Evolutionary conservation across 1,140 invertebrate genomes (phyloP).

Genomic region (Brachionus sp.): DNA sequence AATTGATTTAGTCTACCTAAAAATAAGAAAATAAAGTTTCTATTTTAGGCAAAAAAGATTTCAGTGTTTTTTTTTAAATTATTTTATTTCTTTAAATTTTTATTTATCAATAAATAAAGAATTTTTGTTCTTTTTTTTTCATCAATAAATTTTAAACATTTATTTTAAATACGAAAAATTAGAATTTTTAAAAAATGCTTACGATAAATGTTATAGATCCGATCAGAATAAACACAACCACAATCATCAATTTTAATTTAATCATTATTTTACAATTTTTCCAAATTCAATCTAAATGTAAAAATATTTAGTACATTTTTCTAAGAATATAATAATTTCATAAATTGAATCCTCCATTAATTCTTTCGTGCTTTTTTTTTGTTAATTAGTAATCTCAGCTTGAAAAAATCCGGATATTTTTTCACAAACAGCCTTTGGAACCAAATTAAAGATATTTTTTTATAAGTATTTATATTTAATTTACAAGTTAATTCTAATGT

Average conservation of each 20-base stretch:
- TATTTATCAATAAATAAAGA: too few relatives aligned
- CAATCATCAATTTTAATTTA: neutral
- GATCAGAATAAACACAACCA: neutral
- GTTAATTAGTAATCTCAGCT: neutral
- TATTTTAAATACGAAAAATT: neutral
- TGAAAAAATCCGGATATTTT: neutral
- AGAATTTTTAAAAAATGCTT: neutral
- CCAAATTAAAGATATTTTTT: too few relatives aligned
- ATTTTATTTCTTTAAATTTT: too few relatives aligned
- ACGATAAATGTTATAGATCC: neutral
- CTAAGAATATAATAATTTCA: too few relatives aligned
- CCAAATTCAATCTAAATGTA: neutral
- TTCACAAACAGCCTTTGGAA: neutral
- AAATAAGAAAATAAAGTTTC: too few relatives aligned
- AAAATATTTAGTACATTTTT: neutral
- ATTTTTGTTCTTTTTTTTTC: too few relatives aligned
- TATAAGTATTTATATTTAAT: too few relatives aligned
- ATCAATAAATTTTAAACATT: too few relatives aligned
- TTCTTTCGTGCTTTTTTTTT: neutral
- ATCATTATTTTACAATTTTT: neutral
- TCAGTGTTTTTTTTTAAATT: too few relatives aligned
- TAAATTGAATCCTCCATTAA: neutral
- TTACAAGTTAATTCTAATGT: neutral
- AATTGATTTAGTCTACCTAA: too few relatives aligned
- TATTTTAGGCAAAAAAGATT: too few relatives aligned